These are phyloP conservation scores for Masticophis lateralis DNA, from an alignment of 2,797 vertebrate species.

Conservation along the genomic window DNA sequence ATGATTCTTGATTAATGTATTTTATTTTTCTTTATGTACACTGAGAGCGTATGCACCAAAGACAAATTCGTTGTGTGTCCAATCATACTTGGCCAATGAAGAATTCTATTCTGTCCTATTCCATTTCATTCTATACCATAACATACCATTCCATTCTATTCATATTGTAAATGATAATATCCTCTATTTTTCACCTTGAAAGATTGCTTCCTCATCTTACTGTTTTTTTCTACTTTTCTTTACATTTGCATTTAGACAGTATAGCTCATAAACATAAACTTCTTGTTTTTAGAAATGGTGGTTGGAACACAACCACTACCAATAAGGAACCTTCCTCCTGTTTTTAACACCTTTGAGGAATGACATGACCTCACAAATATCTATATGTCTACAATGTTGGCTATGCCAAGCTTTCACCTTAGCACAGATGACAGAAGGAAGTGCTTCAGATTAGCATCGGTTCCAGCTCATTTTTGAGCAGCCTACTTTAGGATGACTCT, in stretches of 20 bases:
- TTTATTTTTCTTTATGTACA: too few relatives aligned
- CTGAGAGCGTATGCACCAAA: too few relatives aligned
- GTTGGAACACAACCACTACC: background rate
- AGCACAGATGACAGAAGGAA: background rate
- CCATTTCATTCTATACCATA: too few relatives aligned
- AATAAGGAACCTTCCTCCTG: background rate
- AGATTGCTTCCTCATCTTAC: conserved; percentile 13
- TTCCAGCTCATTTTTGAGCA: background rate
- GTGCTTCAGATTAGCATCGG: background rate
- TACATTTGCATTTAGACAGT: background rate
- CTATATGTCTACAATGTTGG: background rate
- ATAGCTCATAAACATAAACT: too few relatives aligned
- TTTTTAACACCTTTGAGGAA: background rate
- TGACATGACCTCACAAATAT: background rate
- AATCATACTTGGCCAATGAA: too few relatives aligned
- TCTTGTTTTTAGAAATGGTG: background rate
- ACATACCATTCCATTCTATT: too few relatives aligned
- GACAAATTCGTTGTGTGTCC: too few relatives aligned
- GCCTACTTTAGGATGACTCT: background rate
- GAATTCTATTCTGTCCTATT: too few relatives aligned
- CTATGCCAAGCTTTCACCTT: background rate
- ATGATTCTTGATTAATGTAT: too few relatives aligned
- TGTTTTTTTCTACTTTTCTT: background rate
- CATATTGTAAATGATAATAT: too few relatives aligned
- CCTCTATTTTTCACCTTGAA: background rate